Percentiles rank a stretch among this genome's conserved stretches.
Conservation (phyloP, 2,888 invertebrate species). For the Elysia crispata region DNA sequence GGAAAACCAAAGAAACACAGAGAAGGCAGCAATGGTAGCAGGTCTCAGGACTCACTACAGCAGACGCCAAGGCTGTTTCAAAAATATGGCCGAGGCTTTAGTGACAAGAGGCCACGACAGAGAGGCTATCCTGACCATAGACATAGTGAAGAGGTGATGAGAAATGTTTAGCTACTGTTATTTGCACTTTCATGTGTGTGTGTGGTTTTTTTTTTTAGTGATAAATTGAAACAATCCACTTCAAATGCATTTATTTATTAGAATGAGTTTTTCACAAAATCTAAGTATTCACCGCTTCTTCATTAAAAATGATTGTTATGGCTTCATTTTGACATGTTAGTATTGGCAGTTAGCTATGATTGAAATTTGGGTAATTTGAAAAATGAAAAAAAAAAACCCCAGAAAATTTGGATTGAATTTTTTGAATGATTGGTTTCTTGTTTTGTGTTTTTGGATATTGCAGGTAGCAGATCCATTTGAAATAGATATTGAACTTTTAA, state of each 20-base stretch:
- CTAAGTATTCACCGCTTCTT: no score
- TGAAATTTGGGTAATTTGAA: no score
- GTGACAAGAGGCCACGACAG: conserved; percentile 85
- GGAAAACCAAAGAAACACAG: conserved; percentile 57
- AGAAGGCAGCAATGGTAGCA: conserved; percentile 55
- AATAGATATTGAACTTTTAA: conserved; percentile 46
- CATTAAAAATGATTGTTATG: neutral
- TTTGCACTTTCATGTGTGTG: neutral
- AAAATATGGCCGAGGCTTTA: conserved; percentile 82
- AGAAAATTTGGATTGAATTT: neutral
- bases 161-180: neutral
- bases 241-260: neutral
- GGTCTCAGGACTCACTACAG: conserved; percentile 54
- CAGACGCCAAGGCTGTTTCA: conserved; percentile 82
- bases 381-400: neutral
- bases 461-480: conserved; percentile 62
- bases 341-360: no score
- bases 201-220: neutral
- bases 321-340: no score
- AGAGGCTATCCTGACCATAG: conserved; percentile 83
- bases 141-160: conserved; percentile 78
- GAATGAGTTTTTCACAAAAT: neutral
- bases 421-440: no score
- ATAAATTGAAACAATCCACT: no score
- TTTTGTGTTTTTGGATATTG: conserved; percentile 37